These are phyloP conservation scores for Probaryconus sp. DNA, from an alignment of 1,140 invertebrate genomes.

Conservation along the genomic window DNA sequence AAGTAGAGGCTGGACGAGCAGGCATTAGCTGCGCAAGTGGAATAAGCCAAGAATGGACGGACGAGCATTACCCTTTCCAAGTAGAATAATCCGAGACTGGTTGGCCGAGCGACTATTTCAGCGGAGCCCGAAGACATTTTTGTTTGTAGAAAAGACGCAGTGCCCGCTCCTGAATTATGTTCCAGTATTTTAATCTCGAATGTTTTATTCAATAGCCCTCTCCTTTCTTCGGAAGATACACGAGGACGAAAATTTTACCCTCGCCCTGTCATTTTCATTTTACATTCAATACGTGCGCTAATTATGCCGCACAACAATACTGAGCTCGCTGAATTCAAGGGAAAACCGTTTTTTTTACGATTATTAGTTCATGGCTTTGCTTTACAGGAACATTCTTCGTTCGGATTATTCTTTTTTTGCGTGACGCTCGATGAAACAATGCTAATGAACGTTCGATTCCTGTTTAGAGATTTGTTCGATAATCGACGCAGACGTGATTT, in stretches of 20 bases:
- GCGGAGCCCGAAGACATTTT: slow-evolving; percentile 50
- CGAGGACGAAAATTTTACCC: slow-evolving; percentile 33
- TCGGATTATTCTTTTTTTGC: no score
- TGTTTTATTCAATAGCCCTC: slow-evolving; percentile 57
- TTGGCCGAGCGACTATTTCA: slow-evolving; percentile 42
- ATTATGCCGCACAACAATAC: slow-evolving; percentile 31
- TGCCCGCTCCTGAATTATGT: slow-evolving; percentile 51
- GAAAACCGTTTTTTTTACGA: slow-evolving; percentile 13
- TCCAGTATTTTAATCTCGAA: slow-evolving; percentile 55
- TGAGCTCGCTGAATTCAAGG: no score
- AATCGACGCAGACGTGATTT: no score
- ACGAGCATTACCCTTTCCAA: slow-evolving; percentile 57
- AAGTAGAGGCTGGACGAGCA: slow-evolving; percentile 30
- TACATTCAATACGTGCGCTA: slow-evolving; percentile 25
- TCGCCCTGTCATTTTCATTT: slow-evolving; percentile 46
- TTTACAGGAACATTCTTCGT: no score
- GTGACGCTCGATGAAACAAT: no score
- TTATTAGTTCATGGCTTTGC: neutral
- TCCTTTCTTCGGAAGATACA: slow-evolving; percentile 31
- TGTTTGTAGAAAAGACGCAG: slow-evolving; percentile 42
- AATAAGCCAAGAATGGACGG: slow-evolving; percentile 57
- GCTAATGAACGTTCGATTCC: no score
- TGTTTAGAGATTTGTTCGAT: no score
- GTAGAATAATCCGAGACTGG: slow-evolving; percentile 46
- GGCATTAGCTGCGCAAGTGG: slow-evolving; percentile 52